Evolutionary conservation across 2,888 invertebrate genomes (phyloP), one percentile per base, ranked within the genome.

Genomic region (Andrena fulva): DNA sequence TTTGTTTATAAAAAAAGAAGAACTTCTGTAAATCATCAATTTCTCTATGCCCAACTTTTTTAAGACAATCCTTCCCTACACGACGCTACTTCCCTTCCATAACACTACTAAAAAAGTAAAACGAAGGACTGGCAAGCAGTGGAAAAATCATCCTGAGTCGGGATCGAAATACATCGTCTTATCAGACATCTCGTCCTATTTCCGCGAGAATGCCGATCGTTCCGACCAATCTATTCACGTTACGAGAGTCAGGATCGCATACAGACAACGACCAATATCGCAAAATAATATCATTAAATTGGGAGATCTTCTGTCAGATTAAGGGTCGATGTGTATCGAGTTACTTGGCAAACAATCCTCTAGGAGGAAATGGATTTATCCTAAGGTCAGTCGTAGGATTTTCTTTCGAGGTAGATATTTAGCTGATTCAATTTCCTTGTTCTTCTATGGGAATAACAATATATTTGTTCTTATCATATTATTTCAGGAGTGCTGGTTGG

Each of bases 221-320:
- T 75, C 56, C 77, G 79, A 81, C 85, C 86, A 87, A 89, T 87
- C 89, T 88, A 75, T 78, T 78, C 73, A 75, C 80, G 86, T 89
- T 88, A 87, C 85, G 80, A 69, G 77, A 76, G 76, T 79, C 85
- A 80, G 74, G 81, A 71, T 73, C 76, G 74, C 81, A 80, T 85
- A 60, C 74, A 70, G 78, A 78, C 84, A 60, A 62, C 85, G 84
- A 79, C 78, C 80, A 74, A 85, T 90, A 91, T 91, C 88, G 82
- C 85, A 75, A 84, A 91, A 91, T 91, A 91, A 91, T 91, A 88
- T 90, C 89, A 87, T 88, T 89, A 90, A 91, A 92, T 90, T 89
- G 89, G 85, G 88, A 87, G 87, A 89, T 89, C 87, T 86, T 77
- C 87, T 84, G 80, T 89, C 88, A 87, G 85, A 86, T 42, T 42